phyloP scores from a whole-genome alignment of 2,113 vertebrate species.

The Cynocephalus volans region DNA sequence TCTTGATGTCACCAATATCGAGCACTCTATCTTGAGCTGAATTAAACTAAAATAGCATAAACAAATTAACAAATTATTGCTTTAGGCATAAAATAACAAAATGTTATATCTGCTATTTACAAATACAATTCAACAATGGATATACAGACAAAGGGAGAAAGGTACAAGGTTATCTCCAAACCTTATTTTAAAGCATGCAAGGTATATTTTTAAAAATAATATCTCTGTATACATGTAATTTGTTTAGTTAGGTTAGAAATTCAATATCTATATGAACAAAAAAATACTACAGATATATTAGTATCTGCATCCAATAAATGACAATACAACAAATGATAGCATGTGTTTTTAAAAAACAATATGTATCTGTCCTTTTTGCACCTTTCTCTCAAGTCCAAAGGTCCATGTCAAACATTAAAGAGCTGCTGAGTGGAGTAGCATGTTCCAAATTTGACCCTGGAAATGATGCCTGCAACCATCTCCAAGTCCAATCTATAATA shows the following conservation, averaged over 20 bases:
- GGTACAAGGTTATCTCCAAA: background rate
- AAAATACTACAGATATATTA: slow-evolving; percentile 24
- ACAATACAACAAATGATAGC: background rate
- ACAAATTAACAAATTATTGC: background rate
- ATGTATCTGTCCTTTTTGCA: background rate
- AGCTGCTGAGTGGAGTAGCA: background rate
- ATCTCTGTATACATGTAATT: background rate
- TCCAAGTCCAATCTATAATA: background rate
- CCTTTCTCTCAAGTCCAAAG: slow-evolving; percentile 4
- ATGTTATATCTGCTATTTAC: background rate
- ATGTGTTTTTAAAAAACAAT: background rate
- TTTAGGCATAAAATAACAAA: slow-evolving; percentile 22
- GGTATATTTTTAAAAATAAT: background rate
- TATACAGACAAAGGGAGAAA: background rate
- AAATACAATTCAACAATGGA: background rate
- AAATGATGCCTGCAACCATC: background rate
- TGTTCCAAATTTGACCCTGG: background rate
- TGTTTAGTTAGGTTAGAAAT: slow-evolving; percentile 28
- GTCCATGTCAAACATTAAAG: slow-evolving; percentile 15
- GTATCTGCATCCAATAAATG: background rate
- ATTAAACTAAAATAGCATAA: background rate
- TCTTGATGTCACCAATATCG: background rate
- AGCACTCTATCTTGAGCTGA: background rate
- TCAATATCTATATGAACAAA: background rate
- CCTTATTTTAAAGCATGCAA: slow-evolving; percentile 29